phyloP scores from a whole-genome alignment of 2,888 invertebrate species.

The Ctena decussata region DNA sequence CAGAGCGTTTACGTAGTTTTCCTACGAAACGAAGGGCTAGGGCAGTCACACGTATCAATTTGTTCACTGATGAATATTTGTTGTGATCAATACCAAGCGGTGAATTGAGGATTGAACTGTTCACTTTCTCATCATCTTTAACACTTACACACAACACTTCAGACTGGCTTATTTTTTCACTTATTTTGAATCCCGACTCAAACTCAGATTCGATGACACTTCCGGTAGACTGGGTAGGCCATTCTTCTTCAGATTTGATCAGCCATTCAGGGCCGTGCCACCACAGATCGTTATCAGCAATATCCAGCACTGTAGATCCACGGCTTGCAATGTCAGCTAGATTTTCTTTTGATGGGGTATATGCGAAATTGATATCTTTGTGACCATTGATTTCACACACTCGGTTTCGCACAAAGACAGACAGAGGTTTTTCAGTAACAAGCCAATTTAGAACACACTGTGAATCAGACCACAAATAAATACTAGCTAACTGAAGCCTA shows the following conservation, averaged over 20 bases:
- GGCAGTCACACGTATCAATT: slow-evolving; percentile 16
- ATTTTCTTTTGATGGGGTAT: slow-evolving; percentile 8
- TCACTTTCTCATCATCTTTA: too few species aligned
- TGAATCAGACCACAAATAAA: slow-evolving; percentile 9
- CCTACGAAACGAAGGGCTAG: slow-evolving; percentile 5
- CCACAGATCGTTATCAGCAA: neutral
- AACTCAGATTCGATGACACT: neutral
- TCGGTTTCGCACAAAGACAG: neutral
- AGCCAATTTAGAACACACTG: slow-evolving; percentile 10
- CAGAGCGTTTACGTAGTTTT: neutral
- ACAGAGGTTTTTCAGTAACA: neutral
- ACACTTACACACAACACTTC: neutral
- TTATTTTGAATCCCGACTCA: neutral
- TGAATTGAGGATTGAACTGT: too few species aligned
- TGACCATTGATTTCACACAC: neutral
- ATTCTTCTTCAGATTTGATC: neutral
- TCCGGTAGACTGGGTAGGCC: neutral
- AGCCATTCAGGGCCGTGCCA: slow-evolving; percentile 12
- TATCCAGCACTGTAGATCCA: neutral
- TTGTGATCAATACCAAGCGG: too few species aligned
- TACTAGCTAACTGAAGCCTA: neutral
- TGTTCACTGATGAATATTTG: neutral
- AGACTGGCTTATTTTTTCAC: neutral
- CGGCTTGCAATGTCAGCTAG: slow-evolving; percentile 5
- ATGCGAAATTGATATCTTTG: neutral